phyloP scores from a whole-genome alignment of 2,113 vertebrate species.

The Machaerirhynchus nigripectus region DNA sequence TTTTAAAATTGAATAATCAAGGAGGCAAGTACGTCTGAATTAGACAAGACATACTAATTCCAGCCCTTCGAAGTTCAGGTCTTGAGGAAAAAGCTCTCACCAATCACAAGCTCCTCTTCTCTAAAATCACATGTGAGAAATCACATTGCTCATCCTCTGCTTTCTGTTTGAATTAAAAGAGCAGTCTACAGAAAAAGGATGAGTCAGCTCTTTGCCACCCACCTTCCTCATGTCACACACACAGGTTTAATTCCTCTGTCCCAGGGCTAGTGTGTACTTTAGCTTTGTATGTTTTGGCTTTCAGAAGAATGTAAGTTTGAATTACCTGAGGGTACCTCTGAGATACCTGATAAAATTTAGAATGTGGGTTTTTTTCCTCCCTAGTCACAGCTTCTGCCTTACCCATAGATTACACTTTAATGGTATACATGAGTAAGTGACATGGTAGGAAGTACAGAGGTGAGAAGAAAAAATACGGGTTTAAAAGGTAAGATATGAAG shows the following conservation, averaged over 20 bases:
- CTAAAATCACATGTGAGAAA: background rate
- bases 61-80: background rate
- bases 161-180: background rate
- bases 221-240: background rate
- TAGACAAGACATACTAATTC: background rate
- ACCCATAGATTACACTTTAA: background rate
- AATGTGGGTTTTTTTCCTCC: background rate
- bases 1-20: background rate
- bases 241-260: background rate
- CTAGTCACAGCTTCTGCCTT: background rate
- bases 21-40: background rate
- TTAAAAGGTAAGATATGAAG: background rate
- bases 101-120: background rate
- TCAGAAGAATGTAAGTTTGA: background rate
- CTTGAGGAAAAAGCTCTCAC: background rate
- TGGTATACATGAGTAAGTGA: background rate
- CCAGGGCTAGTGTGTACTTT: background rate
- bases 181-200: background rate
- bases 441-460: background rate
- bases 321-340: background rate
- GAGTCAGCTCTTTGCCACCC: background rate
- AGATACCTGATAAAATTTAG: background rate
- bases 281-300: background rate
- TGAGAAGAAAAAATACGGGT: background rate
- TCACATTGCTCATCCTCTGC: background rate